Evolutionary conservation across 2,888 invertebrate genomes (phyloP), one percentile per base, ranked within the genome.

Genomic region (Lasioglossum zephyrum): DNA sequence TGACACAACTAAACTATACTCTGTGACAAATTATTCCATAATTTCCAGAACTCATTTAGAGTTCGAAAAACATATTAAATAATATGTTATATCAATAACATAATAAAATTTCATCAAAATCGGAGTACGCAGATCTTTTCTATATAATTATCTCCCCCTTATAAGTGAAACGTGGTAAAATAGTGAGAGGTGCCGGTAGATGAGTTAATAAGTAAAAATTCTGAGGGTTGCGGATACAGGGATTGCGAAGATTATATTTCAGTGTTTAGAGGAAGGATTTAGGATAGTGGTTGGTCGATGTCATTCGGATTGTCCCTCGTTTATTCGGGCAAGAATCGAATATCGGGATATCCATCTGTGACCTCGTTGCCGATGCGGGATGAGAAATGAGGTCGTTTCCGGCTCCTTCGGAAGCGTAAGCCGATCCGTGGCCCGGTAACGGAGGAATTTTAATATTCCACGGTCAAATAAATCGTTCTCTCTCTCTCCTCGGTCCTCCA

Each of bases 321-420:
- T 77, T 81, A 66, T 84, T 69, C 73, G 47, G 53, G 36, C 31
- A 69, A 69, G 13, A 79, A 41, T 79, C 79, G 41, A 77, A 78
- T 78, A 78, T 82, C 84, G 26, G 57, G 39, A 36, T 22, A 77
- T 69, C 77, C 77, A 63, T 73, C 82, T 36, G 77, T 69, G 81
- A 79, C 81, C 81, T 76, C 57, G 44, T 75, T 82, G 75, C 13
- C 72, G 60, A 11, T 5, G 49, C 22, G 47, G 47, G 73, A 76
- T 69, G 75, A 79, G 73, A 82, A 85, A 85, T 70, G 78, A 39
- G 85, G 82, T 76, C 85, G 79, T 39, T 85, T 76, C 82, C 84
- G 81, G 74, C 81, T 77, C 73, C 81, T 77, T 74, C 44, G n/a
- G 60, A 63, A 77, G 75, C 74, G 77, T 77, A 77, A 84, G 84